Percentiles rank a stretch among this genome's conserved stretches.
phyloP scores from a whole-genome alignment of 2,888 invertebrate species.

The Apoderus coryli region DNA sequence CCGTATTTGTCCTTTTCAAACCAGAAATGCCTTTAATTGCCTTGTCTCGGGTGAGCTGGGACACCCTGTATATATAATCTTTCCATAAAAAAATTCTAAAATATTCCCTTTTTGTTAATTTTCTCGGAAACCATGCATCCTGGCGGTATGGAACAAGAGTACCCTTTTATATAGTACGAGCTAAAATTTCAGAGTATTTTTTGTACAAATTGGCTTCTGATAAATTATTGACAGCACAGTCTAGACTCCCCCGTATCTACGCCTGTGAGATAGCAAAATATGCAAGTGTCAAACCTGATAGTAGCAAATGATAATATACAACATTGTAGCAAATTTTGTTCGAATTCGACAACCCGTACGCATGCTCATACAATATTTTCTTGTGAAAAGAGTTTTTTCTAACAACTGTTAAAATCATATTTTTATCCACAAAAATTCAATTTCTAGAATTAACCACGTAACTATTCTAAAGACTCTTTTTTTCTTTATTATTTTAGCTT shows the following conservation, averaged over 20 bases:
- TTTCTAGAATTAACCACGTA: no score
- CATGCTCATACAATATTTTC: constrained; percentile 2
- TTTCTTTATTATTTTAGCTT: no score
- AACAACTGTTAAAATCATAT: constrained; percentile 1
- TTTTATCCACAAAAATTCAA: no score
- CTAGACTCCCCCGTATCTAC: constrained; percentile 2
- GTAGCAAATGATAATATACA: constrained; percentile 1
- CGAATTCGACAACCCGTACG: constrained; percentile 2
- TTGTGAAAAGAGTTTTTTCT: constrained; percentile 1
- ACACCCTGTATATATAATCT: no score
- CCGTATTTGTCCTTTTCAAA: no score
- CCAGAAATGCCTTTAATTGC: no score
- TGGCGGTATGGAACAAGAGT: constrained; percentile 3
- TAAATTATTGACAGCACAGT: constrained; percentile 1
- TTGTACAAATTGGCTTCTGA: constrained; percentile 1
- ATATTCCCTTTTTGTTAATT: no score
- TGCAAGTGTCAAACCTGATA: constrained; percentile 1
- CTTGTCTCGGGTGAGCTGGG: no score
- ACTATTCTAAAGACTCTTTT: no score
- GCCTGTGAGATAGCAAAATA: constrained; percentile 1
- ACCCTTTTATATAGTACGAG: constrained; percentile 2
- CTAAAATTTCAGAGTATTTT: constrained; percentile 1
- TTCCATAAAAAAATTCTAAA: no score
- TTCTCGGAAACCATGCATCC: no score
- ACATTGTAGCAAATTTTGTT: constrained; percentile 2